Evolutionary conservation across 2,113 vertebrate species (phyloP), one percentile per base, ranked within the genome.

Genomic region (Dryoscopus gambensis): DNA sequence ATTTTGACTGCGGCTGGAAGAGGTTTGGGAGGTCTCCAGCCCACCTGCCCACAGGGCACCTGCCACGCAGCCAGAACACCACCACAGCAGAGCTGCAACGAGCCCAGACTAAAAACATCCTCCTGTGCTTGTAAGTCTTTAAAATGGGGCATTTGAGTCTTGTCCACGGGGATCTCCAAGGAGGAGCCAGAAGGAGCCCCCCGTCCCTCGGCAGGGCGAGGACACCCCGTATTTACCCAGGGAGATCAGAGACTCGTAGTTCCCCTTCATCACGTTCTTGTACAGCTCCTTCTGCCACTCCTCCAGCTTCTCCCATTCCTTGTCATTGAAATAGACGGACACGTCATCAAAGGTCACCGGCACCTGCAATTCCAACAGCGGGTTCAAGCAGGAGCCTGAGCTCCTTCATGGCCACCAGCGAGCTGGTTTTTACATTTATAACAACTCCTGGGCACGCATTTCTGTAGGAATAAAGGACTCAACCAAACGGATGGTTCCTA

Each of bases 261-360:
- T 98, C 53, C 98, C 98, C 76, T 98, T 95, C 98, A 98, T 98
- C 87, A 98, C 97, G 0, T 98, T 98, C 96, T 98, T 98, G 96
- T 98, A 98, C 5, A 98, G 98, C 86, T 98, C 98, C 96, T 98
- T 98, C 97, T 98, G 98, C 98, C 98, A 98, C 82, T 98, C 98
- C 9, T 98, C 98, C 89, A 98, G 97, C 95, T 98, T 98, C 67
- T 98, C 98, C 98, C 98, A 98, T 3, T 98, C 98, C 97, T 98
- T 98, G 95, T 98, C 73, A 2, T 98, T 98, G 97, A 98, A 98
- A 49, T 97, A 98, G 42, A 98, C 98, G 1, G 98, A 98, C 55
- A 98, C 98, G 0, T 98, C 98, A 17, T 98, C 98, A 7, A 98
- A 98, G 0, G 98, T 98, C 96, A 98, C 98, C 0, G 98, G 98